Percentiles rank a stretch among this genome's conserved stretches.
Evolutionary conservation across 1,140 invertebrate genomes (phyloP).

Genomic region (Drosophila santomea): DNA sequence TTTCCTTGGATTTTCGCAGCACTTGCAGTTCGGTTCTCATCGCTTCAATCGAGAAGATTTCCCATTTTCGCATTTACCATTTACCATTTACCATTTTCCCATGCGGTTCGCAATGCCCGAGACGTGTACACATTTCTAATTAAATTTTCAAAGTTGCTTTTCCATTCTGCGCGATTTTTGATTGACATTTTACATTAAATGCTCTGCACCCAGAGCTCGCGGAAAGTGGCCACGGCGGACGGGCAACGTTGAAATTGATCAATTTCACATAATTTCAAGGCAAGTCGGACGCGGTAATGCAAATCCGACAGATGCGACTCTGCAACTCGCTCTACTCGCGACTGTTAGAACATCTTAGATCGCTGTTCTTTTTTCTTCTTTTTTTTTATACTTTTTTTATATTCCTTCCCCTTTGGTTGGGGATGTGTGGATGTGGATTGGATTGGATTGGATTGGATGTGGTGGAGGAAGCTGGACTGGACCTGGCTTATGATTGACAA

Average conservation of each 20-base stretch:
- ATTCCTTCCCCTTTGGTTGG: background rate
- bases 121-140: slow-evolving; percentile 70
- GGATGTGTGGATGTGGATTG: background rate
- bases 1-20: slow-evolving; percentile 8
- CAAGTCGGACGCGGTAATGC: slow-evolving; percentile 79
- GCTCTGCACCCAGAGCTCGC: slow-evolving; percentile 29
- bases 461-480: slow-evolving; percentile 2
- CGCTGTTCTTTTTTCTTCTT: background rate
- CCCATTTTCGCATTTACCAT: background rate
- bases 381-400: too few species aligned
- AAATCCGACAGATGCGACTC: slow-evolving; percentile 81
- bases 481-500: slow-evolving; percentile 74
- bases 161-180: slow-evolving; percentile 74
- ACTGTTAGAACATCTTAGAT: slow-evolving; percentile 70
- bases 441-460: background rate
- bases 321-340: slow-evolving; percentile 28
- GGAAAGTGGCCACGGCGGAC: slow-evolving; percentile 5
- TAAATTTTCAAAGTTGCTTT: slow-evolving; percentile 75
- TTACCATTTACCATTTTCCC: slow-evolving; percentile 51
- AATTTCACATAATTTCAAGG: slow-evolving; percentile 83
- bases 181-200: slow-evolving; percentile 83
- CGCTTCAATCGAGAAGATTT: slow-evolving; percentile 64
- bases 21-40: slow-evolving; percentile 31
- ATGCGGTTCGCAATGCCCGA: slow-evolving; percentile 33
- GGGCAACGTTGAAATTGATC: slow-evolving; percentile 79